A percentile compares a stretch with the other conserved stretches of the same genome.
These are phyloP conservation scores for Rhizomys pruinosus DNA, from an alignment of 2,113 vertebrate species.

Conservation along the genomic window DNA sequence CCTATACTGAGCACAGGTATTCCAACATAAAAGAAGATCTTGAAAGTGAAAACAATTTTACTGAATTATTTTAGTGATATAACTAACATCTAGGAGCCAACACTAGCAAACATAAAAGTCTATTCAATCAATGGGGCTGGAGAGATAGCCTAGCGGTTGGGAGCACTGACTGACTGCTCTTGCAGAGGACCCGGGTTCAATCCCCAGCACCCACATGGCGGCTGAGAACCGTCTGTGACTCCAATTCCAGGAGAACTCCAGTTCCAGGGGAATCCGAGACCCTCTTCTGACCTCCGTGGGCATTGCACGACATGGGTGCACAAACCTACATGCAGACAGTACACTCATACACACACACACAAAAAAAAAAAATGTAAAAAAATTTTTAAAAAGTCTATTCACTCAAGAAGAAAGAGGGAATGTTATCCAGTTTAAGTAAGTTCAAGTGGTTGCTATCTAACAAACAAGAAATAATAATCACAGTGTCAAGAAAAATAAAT, in stretches of 20 bases:
- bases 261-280: too few species aligned
- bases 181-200: too few species aligned
- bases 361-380: too few species aligned
- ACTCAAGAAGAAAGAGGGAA: background rate
- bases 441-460: background rate
- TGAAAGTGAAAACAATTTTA: background rate
- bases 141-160: too few species aligned
- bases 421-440: background rate
- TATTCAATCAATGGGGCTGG: background rate
- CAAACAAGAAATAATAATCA: background rate
- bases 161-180: too few species aligned
- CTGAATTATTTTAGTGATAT: background rate
- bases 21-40: constrained; percentile 22
- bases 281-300: too few species aligned
- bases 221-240: too few species aligned
- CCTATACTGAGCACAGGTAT: background rate
- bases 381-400: constrained; percentile 1
- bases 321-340: too few species aligned
- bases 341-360: too few species aligned
- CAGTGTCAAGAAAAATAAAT: background rate
- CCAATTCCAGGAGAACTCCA: too few species aligned
- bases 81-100: background rate
- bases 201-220: too few species aligned
- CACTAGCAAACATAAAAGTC: background rate
- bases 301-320: too few species aligned